Conservation (phyloP, 2,888 invertebrate genomes). For the Metalampra italica region DNA sequence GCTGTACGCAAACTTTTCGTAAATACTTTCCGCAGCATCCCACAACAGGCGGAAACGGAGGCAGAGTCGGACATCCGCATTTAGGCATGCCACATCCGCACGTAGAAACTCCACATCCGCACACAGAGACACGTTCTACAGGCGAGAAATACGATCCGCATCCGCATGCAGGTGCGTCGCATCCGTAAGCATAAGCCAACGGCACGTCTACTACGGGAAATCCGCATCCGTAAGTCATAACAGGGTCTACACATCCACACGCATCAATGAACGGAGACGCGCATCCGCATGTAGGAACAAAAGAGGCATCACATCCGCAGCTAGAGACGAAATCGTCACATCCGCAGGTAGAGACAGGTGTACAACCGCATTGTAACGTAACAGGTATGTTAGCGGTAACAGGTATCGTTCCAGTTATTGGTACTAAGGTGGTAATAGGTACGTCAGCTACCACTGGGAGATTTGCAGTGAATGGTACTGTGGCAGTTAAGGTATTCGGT, state of each 20-base stretch:
- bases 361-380: constrained; percentile 6
- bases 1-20: constrained; percentile 47
- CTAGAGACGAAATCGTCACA: constrained; percentile 6
- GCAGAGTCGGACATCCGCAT: constrained; percentile 20
- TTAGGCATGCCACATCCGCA: constrained; percentile 1
- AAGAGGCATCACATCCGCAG: constrained; percentile 10
- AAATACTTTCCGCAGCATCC: constrained; percentile 37
- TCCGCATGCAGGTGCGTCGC: constrained; percentile 6
- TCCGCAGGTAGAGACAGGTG: constrained; percentile 12
- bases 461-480: no score
- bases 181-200: neutral
- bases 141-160: constrained; percentile 9
- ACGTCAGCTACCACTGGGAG: constrained; percentile 1
- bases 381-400: neutral
- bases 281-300: constrained; percentile 15
- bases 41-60: constrained; percentile 24
- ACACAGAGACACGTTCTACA: neutral
- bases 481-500: no score
- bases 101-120: constrained; percentile 12
- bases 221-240: constrained; percentile 4
- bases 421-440: neutral
- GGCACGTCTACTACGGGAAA: neutral
- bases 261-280: neutral
- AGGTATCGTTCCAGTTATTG: neutral
- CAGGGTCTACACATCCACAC: constrained; percentile 2